Evolutionary conservation across 2,113 vertebrate genomes (phyloP).

Genomic region (Grammomys surdaster): DNA sequence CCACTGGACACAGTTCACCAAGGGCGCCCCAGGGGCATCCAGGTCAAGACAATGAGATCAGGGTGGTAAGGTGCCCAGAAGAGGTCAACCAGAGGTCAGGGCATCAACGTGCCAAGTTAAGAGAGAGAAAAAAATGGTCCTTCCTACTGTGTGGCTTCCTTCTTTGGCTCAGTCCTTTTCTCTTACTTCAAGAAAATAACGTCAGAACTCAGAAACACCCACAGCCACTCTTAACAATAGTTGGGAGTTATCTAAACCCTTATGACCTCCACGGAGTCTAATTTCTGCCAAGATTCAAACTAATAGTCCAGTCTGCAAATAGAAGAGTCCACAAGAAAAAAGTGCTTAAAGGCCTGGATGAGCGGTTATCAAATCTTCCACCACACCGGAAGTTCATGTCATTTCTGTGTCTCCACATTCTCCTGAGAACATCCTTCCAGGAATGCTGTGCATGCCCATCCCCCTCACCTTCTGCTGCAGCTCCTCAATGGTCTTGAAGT

Average conservation of each 20-base stretch:
- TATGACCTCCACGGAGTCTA: not conserved
- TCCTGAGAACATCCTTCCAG: not conserved
- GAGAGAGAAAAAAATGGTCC: not conserved
- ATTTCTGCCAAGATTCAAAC: conserved; percentile 44
- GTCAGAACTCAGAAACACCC: not conserved
- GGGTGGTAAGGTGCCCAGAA: not conserved
- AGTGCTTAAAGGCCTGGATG: not conserved
- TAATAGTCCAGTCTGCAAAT: conserved; percentile 7
- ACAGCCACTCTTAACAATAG: conserved; percentile 54
- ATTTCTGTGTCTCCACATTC: not conserved
- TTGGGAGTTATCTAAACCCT: conserved; percentile 48
- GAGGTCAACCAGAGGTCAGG: not conserved
- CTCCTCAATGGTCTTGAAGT: conserved; percentile 79
- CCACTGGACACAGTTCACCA: not conserved
- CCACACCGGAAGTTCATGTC: not conserved
- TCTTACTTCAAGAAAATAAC: conserved; percentile 48
- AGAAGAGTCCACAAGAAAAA: not conserved
- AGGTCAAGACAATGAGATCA: not conserved
- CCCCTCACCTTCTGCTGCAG: conserved; percentile 83
- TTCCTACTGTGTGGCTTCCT: not conserved
- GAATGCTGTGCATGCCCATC: fast-evolving
- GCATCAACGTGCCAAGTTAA: not conserved
- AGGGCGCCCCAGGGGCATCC: not conserved
- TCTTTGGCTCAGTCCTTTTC: not conserved
- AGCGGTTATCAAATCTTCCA: not conserved